Conservation (phyloP, 1,140 invertebrate genomes). For the Drosophila bifasciata region DNA sequence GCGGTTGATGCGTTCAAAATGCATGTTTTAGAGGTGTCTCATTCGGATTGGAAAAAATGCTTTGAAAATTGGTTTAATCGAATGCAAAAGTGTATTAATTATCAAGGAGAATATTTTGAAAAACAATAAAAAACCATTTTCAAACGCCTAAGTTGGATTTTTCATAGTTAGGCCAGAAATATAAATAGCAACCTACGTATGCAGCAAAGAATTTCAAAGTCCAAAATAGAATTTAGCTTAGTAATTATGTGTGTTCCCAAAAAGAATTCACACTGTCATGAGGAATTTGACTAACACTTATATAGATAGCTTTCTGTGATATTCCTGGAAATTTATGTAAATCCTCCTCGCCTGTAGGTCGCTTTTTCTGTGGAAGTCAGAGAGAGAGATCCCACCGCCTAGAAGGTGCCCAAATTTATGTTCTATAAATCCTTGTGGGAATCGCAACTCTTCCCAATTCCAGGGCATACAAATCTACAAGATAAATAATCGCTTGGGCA, state of each 20-base stretch:
- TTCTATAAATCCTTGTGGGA: conserved; percentile 39
- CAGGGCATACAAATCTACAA: conserved; percentile 14
- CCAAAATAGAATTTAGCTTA: neutral
- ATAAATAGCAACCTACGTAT: too few species aligned
- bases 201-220: neutral
- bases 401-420: conserved; percentile 24
- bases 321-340: conserved; percentile 24
- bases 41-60: too few species aligned
- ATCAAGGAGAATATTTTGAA: too few species aligned
- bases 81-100: too few species aligned
- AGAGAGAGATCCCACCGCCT: conserved; percentile 1
- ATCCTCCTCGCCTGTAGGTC: conserved; percentile 27
- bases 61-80: too few species aligned
- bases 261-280: conserved; percentile 1
- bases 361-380: conserved; percentile 31
- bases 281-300: conserved; percentile 13
- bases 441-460: conserved; percentile 2
- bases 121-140: too few species aligned
- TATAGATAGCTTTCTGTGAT: neutral
- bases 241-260: neutral
- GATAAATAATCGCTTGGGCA: conserved; percentile 28
- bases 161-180: too few species aligned
- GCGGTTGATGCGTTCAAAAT: too few species aligned
- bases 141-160: too few species aligned
- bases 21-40: too few species aligned